Conservation (phyloP, 2,888 invertebrate species). For the Philopedon plagiatum region DNA sequence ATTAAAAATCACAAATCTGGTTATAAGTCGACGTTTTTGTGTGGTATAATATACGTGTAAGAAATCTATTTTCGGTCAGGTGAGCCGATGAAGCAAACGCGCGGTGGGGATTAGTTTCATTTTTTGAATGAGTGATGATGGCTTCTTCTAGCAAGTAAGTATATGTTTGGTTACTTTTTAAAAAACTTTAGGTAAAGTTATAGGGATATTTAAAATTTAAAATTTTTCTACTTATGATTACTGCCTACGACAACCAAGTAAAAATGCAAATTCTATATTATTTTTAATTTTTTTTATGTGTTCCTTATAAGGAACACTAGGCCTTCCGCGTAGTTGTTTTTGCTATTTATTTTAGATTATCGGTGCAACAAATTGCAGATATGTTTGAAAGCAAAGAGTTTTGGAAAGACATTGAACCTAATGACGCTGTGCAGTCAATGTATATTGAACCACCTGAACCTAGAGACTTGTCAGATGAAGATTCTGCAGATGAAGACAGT, state of each 20-base stretch:
- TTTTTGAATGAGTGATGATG: background rate
- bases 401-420: conserved; percentile 41
- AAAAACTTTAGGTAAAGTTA: background rate
- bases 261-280: too few species aligned
- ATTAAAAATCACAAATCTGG: too few species aligned
- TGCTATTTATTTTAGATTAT: conserved; percentile 22
- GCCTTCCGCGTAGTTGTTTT: background rate
- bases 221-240: background rate
- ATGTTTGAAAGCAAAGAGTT: conserved; percentile 41
- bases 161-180: background rate
- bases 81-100: background rate
- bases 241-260: too few species aligned
- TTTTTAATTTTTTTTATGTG: too few species aligned
- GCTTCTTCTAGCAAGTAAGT: background rate
- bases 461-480: conserved; percentile 33
- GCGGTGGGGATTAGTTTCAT: background rate
- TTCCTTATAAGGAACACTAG: too few species aligned
- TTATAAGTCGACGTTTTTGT: too few species aligned
- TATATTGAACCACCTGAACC: conserved; percentile 34
- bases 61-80: background rate
- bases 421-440: conserved; percentile 26
- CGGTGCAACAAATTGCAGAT: conserved; percentile 43
- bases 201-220: background rate
- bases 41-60: background rate
- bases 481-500: conserved; percentile 42